These are phyloP conservation scores for Lumbricus terrestris DNA, from an alignment of 2,888 invertebrate species.

Conservation along the genomic window DNA sequence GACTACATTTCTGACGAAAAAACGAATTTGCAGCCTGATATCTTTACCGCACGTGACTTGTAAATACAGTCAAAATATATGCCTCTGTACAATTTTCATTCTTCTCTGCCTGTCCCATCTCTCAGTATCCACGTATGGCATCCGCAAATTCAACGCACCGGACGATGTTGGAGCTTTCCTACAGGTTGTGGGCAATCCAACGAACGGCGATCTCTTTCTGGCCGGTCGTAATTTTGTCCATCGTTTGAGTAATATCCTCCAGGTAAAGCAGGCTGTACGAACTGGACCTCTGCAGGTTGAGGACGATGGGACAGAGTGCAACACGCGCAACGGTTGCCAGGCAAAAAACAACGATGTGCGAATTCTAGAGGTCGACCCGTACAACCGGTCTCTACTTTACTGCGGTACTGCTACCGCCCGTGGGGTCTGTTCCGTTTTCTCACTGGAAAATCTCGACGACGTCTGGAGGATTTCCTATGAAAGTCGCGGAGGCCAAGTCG, in stretches of 20 bases:
- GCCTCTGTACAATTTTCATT: not conserved
- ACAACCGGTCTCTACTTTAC: slow-evolving; percentile 36
- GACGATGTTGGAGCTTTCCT: not conserved
- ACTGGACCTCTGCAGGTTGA: not conserved
- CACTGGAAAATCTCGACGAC: slow-evolving; percentile 41
- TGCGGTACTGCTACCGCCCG: slow-evolving; percentile 43
- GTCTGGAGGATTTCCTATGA: not conserved
- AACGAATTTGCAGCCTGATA: not conserved
- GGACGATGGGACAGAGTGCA: not conserved
- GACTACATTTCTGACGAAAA: not conserved
- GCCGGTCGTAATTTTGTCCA: not conserved
- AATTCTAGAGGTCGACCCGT: slow-evolving; percentile 39
- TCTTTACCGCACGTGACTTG: not conserved
- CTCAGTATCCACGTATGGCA: not conserved
- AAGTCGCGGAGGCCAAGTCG: not conserved
- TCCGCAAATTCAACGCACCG: not conserved
- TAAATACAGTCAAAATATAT: not conserved
- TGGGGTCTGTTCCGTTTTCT: slow-evolving; percentile 42
- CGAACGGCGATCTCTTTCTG: not conserved
- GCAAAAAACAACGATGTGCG: slow-evolving; percentile 37
- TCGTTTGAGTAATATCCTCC: not conserved
- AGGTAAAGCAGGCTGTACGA: not conserved
- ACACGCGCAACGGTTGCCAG: not conserved
- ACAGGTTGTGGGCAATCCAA: not conserved
- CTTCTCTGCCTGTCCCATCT: not conserved